Evolutionary conservation across 2,113 vertebrate genomes (phyloP), one percentile per base, ranked within the genome.

Genomic region (Lutjanus erythropterus): DNA sequence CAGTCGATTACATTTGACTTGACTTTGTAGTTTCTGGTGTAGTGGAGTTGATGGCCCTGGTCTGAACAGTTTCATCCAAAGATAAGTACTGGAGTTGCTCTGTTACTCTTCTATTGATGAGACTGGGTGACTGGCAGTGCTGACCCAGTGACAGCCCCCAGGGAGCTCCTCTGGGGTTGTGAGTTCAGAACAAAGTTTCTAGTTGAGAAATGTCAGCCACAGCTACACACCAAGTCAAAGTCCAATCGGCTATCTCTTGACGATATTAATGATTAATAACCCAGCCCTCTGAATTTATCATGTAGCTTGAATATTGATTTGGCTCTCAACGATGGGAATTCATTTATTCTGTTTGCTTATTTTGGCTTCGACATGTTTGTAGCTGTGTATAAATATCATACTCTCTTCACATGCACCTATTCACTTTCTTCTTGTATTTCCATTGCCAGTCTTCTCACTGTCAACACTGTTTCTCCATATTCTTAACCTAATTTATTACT

Each of bases 221-320:
- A 0, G 41, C 76, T 49, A 27, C 49, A 76, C 31, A 56, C 75
- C 5, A 9, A 80, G 80, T 82, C 62, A 74, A 64, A 75, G 71
- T 83, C 78, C 78, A 75, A 11, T 50, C 9, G 4, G n/a, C 70
- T 47, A 3, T 67, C 67, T 79, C 82, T 70, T 42, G 60, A 72
- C 55, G 68, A 12, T 56, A 83, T 84, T 31, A 80, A 86, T 88
- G 35, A 80, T 80, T 86, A 77, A 89, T 82, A 73, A 69, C 29
- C 15, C 8, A 16, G 67, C 52, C 12, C 29, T 81, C 47, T 80
- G 80, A 81, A 85, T 89, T 66, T 21, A 62, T 69, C 71, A 42
- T 70, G 64, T 58, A 50, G 80, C 49, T 77, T 69, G 44, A 75
- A 75, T 88, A 87, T 78, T 84, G 83, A 84, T 79, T 84, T 33